Base-by-base conservation (phyloP, 53 echinoderm and acorn worm species). In the Astropecten irregularis region DNA sequence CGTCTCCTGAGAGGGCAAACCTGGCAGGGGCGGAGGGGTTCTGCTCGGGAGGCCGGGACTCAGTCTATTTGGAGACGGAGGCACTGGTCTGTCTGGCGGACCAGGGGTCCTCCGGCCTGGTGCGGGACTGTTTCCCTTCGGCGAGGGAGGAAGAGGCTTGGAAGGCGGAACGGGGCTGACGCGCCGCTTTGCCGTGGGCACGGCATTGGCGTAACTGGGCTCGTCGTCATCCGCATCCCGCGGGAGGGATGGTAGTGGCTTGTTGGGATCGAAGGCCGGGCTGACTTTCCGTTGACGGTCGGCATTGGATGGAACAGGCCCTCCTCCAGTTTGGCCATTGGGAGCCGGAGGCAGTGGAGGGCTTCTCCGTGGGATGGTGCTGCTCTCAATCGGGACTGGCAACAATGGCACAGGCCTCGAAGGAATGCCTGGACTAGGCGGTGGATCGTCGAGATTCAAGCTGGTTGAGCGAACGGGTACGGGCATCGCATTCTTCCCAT, bases 111-210 rank as follows among this genome's bases (percentile, higher is more conserved):
- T 22, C 49, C 56, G 36, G 0, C 22, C 60, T 9, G 15, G 5
- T 10, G 31, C 32, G 9, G 84, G 84, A 20, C 71, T 71, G 61
- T 66, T 54, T 0, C 40, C 18, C 26, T 73, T 63, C 1, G 67
- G 58, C 3, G 72, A 47, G 6, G 85, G 85, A 9, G 86, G 86
- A 40, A 71, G 2, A 32, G 87, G 87, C 36, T 57, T 68, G 13
- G 63, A 22, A 1, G 87, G 81, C 14, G 66, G 86, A 0, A 68
- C 42, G 13, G 79, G 81, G 30, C 87, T 87, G 13, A 44, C 47
- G 27, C 47, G 62, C 47, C 54, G 36, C 69, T 35, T 51, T n/a
- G 38, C 28, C 21, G 0, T 8, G 83, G 69, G 50, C 37, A 68
- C 22, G 54, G 18, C 54, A 8, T 54, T 44, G 18, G 68, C 10